Conservation (phyloP, 2,888 invertebrate species). For the Pharmacophagus antenor region DNA sequence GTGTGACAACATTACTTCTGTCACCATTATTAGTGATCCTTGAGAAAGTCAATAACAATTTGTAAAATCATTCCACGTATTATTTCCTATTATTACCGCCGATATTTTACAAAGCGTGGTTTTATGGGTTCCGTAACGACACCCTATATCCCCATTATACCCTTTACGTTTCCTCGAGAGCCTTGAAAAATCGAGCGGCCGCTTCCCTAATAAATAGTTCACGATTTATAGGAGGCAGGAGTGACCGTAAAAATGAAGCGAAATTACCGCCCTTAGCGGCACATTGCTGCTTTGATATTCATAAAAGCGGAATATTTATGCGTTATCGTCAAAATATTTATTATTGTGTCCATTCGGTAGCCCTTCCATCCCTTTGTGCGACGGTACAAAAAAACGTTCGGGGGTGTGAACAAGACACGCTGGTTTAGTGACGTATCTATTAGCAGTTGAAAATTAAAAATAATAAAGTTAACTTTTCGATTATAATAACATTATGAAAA, state of each 20-base stretch:
- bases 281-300: constrained; percentile 73
- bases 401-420: constrained; percentile 67
- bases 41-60: neutral
- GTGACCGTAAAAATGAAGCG: constrained; percentile 70
- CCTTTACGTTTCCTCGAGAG: constrained; percentile 39
- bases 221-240: constrained; percentile 70
- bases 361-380: constrained; percentile 73
- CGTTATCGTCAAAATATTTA: constrained; percentile 81
- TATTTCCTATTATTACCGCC: neutral
- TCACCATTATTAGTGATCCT: neutral
- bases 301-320: constrained; percentile 79
- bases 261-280: constrained; percentile 69
- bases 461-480: too few species aligned
- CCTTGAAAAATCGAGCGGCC: constrained; percentile 55
- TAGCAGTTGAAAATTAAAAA: constrained; percentile 19
- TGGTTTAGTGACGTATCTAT: constrained; percentile 45
- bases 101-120: constrained; percentile 30
- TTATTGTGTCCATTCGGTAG: constrained; percentile 74
- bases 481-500: too few species aligned
- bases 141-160: constrained; percentile 28
- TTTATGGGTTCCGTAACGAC: constrained; percentile 33
- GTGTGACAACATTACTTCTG: neutral
- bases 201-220: constrained; percentile 64
- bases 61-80: neutral
- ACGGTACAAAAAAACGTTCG: constrained; percentile 61